Percentiles rank a stretch among this genome's conserved stretches.
phyloP scores from a whole-genome alignment of 2,797 vertebrate species.

The Premnoplex brunnescens region DNA sequence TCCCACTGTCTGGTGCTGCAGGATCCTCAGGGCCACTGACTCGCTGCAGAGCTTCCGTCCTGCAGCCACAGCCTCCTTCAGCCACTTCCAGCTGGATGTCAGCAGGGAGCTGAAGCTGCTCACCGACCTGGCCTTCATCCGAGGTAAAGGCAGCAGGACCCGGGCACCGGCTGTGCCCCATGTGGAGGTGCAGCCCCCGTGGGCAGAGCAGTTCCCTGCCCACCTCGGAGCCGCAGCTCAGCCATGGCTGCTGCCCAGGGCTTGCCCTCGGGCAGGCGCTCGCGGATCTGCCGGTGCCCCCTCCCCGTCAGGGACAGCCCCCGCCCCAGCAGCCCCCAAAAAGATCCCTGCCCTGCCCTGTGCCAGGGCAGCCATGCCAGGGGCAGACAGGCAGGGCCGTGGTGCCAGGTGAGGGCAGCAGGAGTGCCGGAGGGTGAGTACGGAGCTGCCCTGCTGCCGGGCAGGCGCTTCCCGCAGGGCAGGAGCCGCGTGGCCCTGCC shows the following conservation, averaged over 20 bases:
- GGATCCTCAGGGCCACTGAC: conserved; percentile 88
- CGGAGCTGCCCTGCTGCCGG: conserved; percentile 8
- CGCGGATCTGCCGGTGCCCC: neutral
- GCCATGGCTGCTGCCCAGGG: neutral
- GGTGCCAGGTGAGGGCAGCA: conserved; percentile 34
- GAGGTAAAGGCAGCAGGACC: conserved; percentile 77
- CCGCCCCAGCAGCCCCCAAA: conserved; percentile 14
- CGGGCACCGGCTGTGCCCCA: neutral
- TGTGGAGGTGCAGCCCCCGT: neutral
- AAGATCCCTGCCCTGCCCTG: neutral
- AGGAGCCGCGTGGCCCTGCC: conserved; percentile 50
- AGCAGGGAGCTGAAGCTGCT: conserved; percentile 88
- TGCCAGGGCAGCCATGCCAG: neutral
- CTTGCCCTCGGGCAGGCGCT: neutral
- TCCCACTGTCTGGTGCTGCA: conserved; percentile 16
- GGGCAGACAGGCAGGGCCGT: conserved; percentile 26
- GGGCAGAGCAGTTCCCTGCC: neutral
- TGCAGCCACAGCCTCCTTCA: conserved; percentile 87
- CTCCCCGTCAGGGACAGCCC: conserved; percentile 26
- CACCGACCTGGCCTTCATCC: conserved; percentile 86
- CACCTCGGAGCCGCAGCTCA: neutral
- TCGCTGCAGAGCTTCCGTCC: conserved; percentile 89
- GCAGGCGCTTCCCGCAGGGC: conserved; percentile 19
- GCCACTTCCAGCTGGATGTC: conserved; percentile 89
- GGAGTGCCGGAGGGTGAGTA: conserved; percentile 31